Base-by-base conservation (phyloP, 2,888 invertebrate genomes). In the Adelphocoris suturalis region DNA sequence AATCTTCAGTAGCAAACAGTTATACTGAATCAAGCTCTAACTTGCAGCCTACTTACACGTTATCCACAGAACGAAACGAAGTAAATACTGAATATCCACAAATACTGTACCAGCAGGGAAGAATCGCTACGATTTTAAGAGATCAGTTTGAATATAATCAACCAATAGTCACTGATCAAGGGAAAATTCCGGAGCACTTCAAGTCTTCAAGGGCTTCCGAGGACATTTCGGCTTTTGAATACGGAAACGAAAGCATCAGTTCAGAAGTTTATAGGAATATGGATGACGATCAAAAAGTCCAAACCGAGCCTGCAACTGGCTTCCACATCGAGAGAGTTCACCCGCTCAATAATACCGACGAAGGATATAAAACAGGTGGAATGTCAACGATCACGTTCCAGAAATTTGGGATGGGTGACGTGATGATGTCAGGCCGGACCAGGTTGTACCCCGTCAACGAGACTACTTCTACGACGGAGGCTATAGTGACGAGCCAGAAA, bases 191-290 rank as follows among this genome's bases (percentile, higher is more conserved):
- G 7, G 86, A 86, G 19, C 75, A 86, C 47, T 86, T 46, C 23
- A 86, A 86, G 75, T 46, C 75, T 61, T 86, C 86, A 12, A 68
- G 86, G 46, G 68, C 86, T 12, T 75, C 86, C 4, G 86, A 86
- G 19, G 68, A 27, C n/a, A 13, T 86, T 0, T 7, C 47, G 4
- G 28, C 37, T 28, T 86, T 23, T 28, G 16, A 68, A 2, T 68
- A n/a, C 46, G 47, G 75, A 11, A 57, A 57, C n/a, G 75, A 86
- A 68, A 86, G 13, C n/a, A 47, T 7, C 48, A 52, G 52, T 19
- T 81, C 81, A n/a, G 23, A 16, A 5, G 52, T 52, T 0, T 47
- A n/a, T 52, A 11, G 23, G 12, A 23, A 68, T 13, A 52, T 23
- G 1, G 23, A 13, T 0, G 16, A 78, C 0, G 78, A 78, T 19